Base-by-base conservation (phyloP, 2,888 invertebrate genomes). In the Dryococelus australis region DNA sequence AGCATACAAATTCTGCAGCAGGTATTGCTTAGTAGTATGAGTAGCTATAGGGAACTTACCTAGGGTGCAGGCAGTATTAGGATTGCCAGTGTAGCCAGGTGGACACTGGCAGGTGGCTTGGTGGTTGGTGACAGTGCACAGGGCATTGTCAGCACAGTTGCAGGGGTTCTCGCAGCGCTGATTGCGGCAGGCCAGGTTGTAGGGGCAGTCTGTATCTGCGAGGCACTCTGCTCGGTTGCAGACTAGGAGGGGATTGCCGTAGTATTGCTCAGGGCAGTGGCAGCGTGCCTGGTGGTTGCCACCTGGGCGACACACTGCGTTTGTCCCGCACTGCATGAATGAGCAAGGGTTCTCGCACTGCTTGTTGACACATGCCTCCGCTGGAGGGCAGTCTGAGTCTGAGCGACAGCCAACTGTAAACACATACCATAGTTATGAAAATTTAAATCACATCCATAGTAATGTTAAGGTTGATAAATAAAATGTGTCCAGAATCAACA, bases 91-190 rank as follows among this genome's bases (percentile, higher is more conserved):
- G 89, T 96, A 97, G 26, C 97, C 97, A 84, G 97, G 95, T 79
- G 97, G 96, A 92, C 98, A 98, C 90, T 96, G 95, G 90, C 98
- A 98, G 86, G 94, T 94, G 0, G 97, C 95, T 87, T 94, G 93
- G 92, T 98, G 98, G 89, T 97, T 95, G 86, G 94, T 93, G 9
- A 97, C 97, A 2, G 94, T 94, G 90, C 98, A 98, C 88, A 95
- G 93, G 1, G 98, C 97, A 16, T 94, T 94, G 10, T 94, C 92
- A n/a, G 97, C 97, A 91, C 98, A 98, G 87, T 96, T 94, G 92
- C 98, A 98, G 12, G 98, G 98, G 93, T 97, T 96, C 90, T 95
- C 95, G 91, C 98, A 98, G 88, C 94, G 94, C 90, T 96, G 96
- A 90, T 95, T 95, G 89, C 94, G 94, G 91, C 98, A 98, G 13